phyloP scores from a whole-genome alignment of 2,888 invertebrate genomes.

The Alloscopus bannaensis region DNA sequence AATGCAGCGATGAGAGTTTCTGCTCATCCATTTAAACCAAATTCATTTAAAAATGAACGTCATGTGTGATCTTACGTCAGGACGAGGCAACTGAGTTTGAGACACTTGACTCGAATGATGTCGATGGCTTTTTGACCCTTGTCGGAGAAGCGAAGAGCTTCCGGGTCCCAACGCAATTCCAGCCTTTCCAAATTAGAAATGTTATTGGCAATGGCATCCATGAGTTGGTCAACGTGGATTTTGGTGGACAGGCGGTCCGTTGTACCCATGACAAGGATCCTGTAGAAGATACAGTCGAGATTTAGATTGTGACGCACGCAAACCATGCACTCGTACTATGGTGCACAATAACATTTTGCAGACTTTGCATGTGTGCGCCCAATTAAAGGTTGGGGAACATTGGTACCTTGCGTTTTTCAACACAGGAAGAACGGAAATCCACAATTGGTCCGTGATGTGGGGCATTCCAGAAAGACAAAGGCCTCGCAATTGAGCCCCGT shows the following conservation, averaged over 20 bases:
- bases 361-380: not conserved
- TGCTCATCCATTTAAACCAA: not conserved
- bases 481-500: slow-evolving; percentile 92
- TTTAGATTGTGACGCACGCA: too few species aligned
- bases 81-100: slow-evolving; percentile 93
- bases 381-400: too few species aligned
- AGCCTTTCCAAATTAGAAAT: slow-evolving; percentile 91
- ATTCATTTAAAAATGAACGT: not conserved
- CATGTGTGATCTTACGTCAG: slow-evolving; percentile 82
- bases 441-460: slow-evolving; percentile 98
- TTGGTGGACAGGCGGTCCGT: slow-evolving; percentile 96
- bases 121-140: slow-evolving; percentile 99
- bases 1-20: not conserved
- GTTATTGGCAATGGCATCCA: slow-evolving; percentile 97
- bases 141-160: slow-evolving; percentile 98
- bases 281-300: slow-evolving; percentile 75
- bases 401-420: slow-evolving; percentile 91
- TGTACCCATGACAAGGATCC: slow-evolving; percentile 98
- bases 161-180: slow-evolving; percentile 99
- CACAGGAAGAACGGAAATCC: slow-evolving; percentile 95
- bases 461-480: slow-evolving; percentile 95
- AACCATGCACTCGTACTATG: not conserved
- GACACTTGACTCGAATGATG: slow-evolving; percentile 94
- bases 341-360: not conserved
- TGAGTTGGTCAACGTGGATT: slow-evolving; percentile 97